Base-by-base conservation (phyloP, 1,140 invertebrate genomes). In the Drosophila ogumai region DNA sequence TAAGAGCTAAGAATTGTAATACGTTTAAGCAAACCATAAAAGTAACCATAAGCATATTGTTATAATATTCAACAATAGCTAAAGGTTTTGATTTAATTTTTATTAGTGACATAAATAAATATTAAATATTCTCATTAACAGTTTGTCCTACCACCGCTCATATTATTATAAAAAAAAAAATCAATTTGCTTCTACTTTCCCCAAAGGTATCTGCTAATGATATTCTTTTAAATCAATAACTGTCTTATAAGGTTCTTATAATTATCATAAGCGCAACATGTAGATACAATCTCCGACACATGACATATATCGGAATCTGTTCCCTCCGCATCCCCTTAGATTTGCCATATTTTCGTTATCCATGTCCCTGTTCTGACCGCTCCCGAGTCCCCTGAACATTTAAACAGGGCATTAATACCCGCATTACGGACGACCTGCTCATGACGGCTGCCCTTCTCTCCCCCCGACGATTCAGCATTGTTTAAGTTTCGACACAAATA, bases 401-500 rank as follows among this genome's bases (percentile, higher is more conserved):
- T 40, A 17, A 44, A 50, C 32, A 19, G n/a, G 32, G 28, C 19
- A 67, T 67, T 34, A 56, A 73, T 19, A 31, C 36, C 57, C 49
- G 59, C 36, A 54, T 36, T 55, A 44, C 34, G 28, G 12, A 3
- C 43, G 57, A 50, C 25, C 40, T 41, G 55, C 66, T 38, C 34
- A 28, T 56, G 61, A 28, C 61, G 40, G 13, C 13, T 36, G 7
- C 50, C 4, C 50, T 52, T 46, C 54, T 46, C 22, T n/a, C 17
- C 31, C 34, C 56, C 52, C 56, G 50, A 47, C 50, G 41, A 15
- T 19, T 44, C 22, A 25, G 54, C 47, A 69, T 76, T 85, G 78
- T 81, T 78, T 43, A 73, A 72, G 57, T 76, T 85, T 85, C 38
- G 38, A 40, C 50, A 58, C 40, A 50, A 46, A 54, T 54, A 58